A percentile compares a stretch with the other conserved stretches of the same genome.
Conservation (phyloP, 2,797 vertebrate genomes). For the Oryzias dopingdopingensis region DNA sequence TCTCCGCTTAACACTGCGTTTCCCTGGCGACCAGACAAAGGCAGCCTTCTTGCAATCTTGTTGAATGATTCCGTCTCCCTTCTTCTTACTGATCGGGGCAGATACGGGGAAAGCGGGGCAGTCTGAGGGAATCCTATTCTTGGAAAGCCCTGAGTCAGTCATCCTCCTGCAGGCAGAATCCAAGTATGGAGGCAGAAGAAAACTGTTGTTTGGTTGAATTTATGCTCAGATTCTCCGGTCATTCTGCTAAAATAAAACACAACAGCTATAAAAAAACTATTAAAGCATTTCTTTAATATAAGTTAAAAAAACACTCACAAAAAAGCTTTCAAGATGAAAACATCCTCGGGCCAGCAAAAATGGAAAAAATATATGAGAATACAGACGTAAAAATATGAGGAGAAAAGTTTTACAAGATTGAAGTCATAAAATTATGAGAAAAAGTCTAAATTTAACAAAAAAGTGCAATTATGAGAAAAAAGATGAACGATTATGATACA, state of each 20-base stretch:
- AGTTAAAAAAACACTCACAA: too few relatives aligned
- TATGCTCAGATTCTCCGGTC: not conserved
- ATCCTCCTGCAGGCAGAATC: constrained; percentile 55
- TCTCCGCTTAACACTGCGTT: constrained; percentile 27
- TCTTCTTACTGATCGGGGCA: constrained; percentile 36
- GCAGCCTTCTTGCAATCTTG: constrained; percentile 29
- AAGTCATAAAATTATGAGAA: too few relatives aligned
- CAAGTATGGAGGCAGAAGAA: constrained; percentile 3
- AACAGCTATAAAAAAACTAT: not conserved
- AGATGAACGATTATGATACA: not conserved
- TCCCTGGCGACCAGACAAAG: constrained; percentile 27
- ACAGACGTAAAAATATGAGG: too few relatives aligned
- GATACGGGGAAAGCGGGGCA: constrained; percentile 54
- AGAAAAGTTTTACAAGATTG: too few relatives aligned
- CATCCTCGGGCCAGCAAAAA: too few relatives aligned
- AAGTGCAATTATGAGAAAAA: too few relatives aligned
- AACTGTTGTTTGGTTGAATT: too few relatives aligned
- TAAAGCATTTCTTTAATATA: too few relatives aligned
- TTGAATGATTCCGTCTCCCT: constrained; percentile 19
- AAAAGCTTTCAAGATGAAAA: too few relatives aligned
- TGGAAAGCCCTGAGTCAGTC: constrained; percentile 71
- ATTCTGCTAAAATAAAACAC: constrained; percentile 4
- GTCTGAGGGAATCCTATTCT: constrained; percentile 73
- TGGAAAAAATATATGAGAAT: too few relatives aligned
- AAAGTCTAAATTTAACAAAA: not conserved